Percentiles rank a stretch among this genome's conserved stretches.
Evolutionary conservation across 2,888 invertebrate genomes (phyloP).

Genomic region (Drosophila peninsularis): DNA sequence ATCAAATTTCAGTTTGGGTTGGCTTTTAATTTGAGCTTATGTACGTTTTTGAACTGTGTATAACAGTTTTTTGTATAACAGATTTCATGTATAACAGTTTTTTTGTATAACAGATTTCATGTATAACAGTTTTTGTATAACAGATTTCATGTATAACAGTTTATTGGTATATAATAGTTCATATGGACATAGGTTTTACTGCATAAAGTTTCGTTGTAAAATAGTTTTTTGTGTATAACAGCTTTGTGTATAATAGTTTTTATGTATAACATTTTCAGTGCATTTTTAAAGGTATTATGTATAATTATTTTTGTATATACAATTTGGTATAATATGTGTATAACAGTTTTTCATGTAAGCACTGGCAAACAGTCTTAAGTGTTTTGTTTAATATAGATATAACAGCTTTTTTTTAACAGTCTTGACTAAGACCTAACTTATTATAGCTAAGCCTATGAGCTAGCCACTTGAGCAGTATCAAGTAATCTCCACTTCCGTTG

Average conservation of each 20-base stretch:
- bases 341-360: neutral
- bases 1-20: too few species aligned
- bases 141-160: neutral
- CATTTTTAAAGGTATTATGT: too few species aligned
- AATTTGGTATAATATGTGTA: too few species aligned
- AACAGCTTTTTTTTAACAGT: neutral
- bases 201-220: too few species aligned
- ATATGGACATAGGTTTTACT: too few species aligned
- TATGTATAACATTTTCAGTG: too few species aligned
- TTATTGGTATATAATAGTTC: neutral
- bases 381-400: neutral
- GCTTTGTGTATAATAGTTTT: neutral
- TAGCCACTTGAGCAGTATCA: neutral
- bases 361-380: neutral
- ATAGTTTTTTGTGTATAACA: neutral
- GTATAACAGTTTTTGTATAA: neutral
- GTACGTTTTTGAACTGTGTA: too few species aligned
- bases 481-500: neutral
- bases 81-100: neutral
- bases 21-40: too few species aligned
- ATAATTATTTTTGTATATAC: too few species aligned
- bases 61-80: neutral
- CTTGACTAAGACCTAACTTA: neutral
- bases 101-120: neutral
- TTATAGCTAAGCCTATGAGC: neutral